Percentiles rank a stretch among this genome's conserved stretches.
Conservation (phyloP, 2,888 invertebrate species). For the Biston betularia region DNA sequence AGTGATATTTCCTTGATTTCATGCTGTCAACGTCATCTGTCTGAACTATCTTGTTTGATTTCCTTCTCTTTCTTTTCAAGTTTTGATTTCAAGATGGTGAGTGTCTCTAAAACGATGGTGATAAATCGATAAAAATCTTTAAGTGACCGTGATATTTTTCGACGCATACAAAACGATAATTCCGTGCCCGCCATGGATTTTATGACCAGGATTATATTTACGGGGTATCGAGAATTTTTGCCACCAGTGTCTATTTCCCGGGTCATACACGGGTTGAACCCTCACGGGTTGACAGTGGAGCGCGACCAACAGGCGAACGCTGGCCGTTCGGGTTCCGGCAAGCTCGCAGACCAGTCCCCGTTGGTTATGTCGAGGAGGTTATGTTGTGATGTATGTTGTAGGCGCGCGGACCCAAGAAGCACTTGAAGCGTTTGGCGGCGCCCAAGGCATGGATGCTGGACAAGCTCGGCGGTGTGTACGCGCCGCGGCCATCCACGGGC, state of each 20-base stretch:
- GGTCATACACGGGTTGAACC: not conserved
- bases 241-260: slow-evolving; percentile 13
- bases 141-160: slow-evolving; percentile 28
- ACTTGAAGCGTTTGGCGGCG: slow-evolving; percentile 99
- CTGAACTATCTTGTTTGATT: not conserved
- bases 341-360: not conserved
- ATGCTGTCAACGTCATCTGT: not conserved
- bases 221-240: not conserved
- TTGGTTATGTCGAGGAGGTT: slow-evolving; percentile 7
- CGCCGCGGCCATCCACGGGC: slow-evolving; percentile 98
- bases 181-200: not conserved
- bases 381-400: slow-evolving; percentile 62
- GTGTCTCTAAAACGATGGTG: slow-evolving; percentile 51
- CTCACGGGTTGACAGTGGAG: not conserved
- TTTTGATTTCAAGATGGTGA: slow-evolving; percentile 81
- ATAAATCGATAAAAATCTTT: slow-evolving; percentile 69
- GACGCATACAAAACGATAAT: not conserved
- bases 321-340: not conserved
- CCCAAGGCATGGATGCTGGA: slow-evolving; percentile 99
- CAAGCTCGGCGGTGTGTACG: slow-evolving; percentile 99
- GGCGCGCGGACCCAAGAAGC: slow-evolving; percentile 99
- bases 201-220: slow-evolving; percentile 15
- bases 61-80: slow-evolving; percentile 64
- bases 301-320: not conserved
- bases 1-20: not conserved